A percentile compares a stretch with the other conserved stretches of the same genome.
Conservation (phyloP, 2,888 invertebrate genomes). For the Machimus rusticus region DNA sequence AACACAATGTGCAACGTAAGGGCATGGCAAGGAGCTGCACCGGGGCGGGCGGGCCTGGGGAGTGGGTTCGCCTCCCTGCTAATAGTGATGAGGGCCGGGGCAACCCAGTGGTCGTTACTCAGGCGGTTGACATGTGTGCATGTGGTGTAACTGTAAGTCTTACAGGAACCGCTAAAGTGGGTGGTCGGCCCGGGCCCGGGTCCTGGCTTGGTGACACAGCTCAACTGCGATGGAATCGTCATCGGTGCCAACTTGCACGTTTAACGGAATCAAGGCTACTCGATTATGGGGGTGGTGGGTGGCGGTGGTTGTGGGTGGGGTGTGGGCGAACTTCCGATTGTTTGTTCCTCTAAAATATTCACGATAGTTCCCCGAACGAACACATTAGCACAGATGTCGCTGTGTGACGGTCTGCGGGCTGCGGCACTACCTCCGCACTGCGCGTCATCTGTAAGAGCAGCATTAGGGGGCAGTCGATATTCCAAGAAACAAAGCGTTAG, state of each 20-base stretch:
- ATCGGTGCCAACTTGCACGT: slow-evolving; percentile 40
- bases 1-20: slow-evolving; percentile 48
- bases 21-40: slow-evolving; percentile 43
- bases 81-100: slow-evolving; percentile 35
- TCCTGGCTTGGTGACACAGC: slow-evolving; percentile 1
- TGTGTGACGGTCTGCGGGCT: background rate
- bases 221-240: slow-evolving; percentile 35
- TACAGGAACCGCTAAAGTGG: slow-evolving; percentile 23
- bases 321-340: slow-evolving; percentile 33
- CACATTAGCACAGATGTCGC: slow-evolving; percentile 4
- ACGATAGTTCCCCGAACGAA: slow-evolving; percentile 29
- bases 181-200: background rate
- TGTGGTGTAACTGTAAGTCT: slow-evolving; percentile 28
- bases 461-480: slow-evolving; percentile 26
- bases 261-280: slow-evolving; percentile 40
- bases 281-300: slow-evolving; percentile 1
- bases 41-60: background rate
- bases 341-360: slow-evolving; percentile 42
- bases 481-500: slow-evolving; percentile 30
- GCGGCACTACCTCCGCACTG: background rate
- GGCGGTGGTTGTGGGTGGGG: background rate
- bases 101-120: slow-evolving; percentile 40
- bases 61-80: slow-evolving; percentile 41
- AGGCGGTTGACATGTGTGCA: slow-evolving; percentile 40
- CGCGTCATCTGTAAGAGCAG: slow-evolving; percentile 5